A percentile compares a stretch with the other conserved stretches of the same genome.
Evolutionary conservation across 2,113 vertebrate species (phyloP).

Genomic region (Phalacrocorax carbo): DNA sequence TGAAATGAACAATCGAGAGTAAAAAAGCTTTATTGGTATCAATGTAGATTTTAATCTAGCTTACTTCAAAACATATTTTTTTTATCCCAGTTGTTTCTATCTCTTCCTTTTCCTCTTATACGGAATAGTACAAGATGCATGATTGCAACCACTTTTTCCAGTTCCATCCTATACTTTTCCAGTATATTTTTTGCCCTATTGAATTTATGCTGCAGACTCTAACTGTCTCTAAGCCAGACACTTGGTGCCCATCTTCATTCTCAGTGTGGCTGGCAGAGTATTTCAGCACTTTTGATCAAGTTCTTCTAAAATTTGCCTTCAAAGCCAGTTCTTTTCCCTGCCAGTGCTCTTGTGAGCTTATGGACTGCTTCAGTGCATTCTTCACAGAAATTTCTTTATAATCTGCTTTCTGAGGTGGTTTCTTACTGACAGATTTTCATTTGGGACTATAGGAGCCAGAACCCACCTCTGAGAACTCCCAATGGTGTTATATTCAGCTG

Average conservation of each 20-base stretch:
- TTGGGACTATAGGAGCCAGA: background rate
- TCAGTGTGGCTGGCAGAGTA: background rate
- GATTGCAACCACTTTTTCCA: background rate
- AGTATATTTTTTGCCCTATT: background rate
- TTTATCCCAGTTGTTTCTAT: background rate
- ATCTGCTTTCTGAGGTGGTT: background rate
- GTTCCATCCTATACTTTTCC: background rate
- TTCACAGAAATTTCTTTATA: background rate
- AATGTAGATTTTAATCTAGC: background rate
- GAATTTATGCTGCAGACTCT: background rate
- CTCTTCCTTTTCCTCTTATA: background rate
- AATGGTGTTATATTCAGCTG: background rate
- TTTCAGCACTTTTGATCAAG: background rate
- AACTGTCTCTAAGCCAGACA: background rate
- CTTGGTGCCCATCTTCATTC: background rate
- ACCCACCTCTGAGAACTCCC: background rate
- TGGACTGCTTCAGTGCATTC: background rate
- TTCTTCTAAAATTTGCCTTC: background rate
- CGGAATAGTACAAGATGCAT: background rate
- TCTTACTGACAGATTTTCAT: background rate
- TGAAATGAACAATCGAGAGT: background rate
- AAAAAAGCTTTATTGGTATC: background rate
- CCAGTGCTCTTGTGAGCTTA: background rate
- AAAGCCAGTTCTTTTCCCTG: background rate
- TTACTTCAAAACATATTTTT: background rate